A percentile compares a stretch with the other conserved stretches of the same genome.
phyloP scores from a whole-genome alignment of 2,888 invertebrate genomes.

The Eilema sororculum region DNA sequence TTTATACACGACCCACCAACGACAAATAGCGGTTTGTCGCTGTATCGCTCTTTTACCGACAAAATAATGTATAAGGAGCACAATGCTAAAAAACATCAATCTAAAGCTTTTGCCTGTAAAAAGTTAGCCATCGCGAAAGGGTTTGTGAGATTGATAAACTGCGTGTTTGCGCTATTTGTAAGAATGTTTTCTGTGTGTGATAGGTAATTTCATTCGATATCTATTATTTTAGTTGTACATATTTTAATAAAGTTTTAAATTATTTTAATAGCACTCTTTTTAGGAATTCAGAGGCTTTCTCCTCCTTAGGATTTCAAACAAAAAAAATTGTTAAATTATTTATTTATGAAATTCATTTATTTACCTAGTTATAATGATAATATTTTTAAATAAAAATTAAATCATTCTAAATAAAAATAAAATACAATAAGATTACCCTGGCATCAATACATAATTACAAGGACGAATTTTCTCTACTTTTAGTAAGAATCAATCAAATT shows the following conservation, averaged over 20 bases:
- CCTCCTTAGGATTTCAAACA: background rate
- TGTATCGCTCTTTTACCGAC: conserved; percentile 78
- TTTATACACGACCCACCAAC: conserved; percentile 78
- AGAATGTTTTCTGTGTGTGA: conserved; percentile 19
- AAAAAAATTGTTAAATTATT: background rate
- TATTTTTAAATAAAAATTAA: too few relatives aligned
- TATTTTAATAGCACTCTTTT: background rate
- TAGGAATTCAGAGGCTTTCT: background rate
- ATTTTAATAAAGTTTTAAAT: background rate
- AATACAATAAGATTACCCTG: too few relatives aligned
- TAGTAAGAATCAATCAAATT: too few relatives aligned
- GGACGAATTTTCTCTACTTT: too few relatives aligned
- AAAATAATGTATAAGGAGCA: conserved; percentile 75
- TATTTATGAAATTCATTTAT: too few relatives aligned
- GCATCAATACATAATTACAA: too few relatives aligned
- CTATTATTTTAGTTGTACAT: background rate
- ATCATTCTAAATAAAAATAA: too few relatives aligned
- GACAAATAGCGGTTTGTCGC: conserved; percentile 85
- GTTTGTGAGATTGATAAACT: conserved; percentile 50
- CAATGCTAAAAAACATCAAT: conserved; percentile 63
- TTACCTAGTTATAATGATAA: too few relatives aligned
- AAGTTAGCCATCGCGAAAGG: conserved; percentile 51
- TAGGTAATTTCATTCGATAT: background rate
- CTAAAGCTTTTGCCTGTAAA: conserved; percentile 46
- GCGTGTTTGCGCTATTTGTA: conserved; percentile 35